These are phyloP conservation scores for Pogoniulus pusillus DNA, from an alignment of 2,797 vertebrate species.

Conservation along the genomic window DNA sequence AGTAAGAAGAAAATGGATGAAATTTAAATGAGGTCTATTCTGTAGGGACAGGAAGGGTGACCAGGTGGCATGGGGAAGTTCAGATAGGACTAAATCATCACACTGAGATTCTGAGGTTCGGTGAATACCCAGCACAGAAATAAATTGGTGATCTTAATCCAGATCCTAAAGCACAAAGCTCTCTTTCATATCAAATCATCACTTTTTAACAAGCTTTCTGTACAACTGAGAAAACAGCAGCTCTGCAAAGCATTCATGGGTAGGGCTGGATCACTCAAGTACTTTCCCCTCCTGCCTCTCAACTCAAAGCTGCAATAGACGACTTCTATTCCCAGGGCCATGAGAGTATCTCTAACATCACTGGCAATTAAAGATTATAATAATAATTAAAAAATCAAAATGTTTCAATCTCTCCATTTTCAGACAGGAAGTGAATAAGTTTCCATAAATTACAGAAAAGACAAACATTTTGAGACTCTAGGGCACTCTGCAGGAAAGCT, in stretches of 20 bases:
- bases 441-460: background rate
- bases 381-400: background rate
- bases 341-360: background rate
- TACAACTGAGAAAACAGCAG: background rate
- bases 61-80: background rate
- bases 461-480: background rate
- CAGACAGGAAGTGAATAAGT: background rate
- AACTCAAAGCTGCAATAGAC: background rate
- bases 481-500: background rate
- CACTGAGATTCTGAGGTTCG: background rate
- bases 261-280: background rate
- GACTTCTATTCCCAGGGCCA: background rate
- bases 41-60: background rate
- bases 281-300: background rate
- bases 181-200: background rate
- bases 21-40: conserved; percentile 37
- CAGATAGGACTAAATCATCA: conserved; percentile 1
- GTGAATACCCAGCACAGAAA: background rate
- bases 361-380: background rate
- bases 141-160: conserved; percentile 36
- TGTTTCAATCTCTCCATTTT: background rate
- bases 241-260: background rate
- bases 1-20: conserved; percentile 13
- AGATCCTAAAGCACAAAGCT: background rate
- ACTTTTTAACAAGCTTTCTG: background rate